These are phyloP conservation scores for Beroe forskalii DNA, from an alignment of 37 sponge, comb jelly and placozoan genomes.

Conservation along the genomic window DNA sequence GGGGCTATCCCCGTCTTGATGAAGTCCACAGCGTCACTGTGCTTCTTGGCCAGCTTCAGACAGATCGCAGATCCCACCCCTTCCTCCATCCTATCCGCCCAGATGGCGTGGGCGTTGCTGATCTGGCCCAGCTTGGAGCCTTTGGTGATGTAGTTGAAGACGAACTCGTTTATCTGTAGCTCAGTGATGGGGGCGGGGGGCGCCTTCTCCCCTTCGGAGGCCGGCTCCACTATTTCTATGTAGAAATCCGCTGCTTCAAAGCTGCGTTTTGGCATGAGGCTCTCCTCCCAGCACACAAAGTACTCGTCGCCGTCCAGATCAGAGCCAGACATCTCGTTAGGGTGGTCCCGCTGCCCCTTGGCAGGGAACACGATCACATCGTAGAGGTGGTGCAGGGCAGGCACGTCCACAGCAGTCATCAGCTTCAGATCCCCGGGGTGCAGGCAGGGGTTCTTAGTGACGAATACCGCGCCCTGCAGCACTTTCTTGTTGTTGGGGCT, in stretches of 20 bases:
- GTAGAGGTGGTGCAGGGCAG: constrained; percentile 29
- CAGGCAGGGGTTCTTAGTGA: constrained; percentile 65
- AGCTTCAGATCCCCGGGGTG: constrained; percentile 48
- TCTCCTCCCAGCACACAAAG: constrained; percentile 66
- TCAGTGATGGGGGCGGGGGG: constrained; percentile 1
- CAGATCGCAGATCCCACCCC: not conserved
- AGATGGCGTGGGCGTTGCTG: constrained; percentile 67
- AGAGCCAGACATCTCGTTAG: constrained; percentile 66
- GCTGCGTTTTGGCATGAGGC: not conserved
- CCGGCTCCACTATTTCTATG: not conserved
- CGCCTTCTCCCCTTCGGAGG: not conserved
- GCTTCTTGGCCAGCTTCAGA: not conserved
- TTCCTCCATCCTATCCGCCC: constrained; percentile 53
- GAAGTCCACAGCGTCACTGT: constrained; percentile 64
- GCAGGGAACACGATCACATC: constrained; percentile 66
- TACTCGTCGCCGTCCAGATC: constrained; percentile 69
- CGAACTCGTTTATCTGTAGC: constrained; percentile 36
- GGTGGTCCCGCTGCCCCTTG: constrained; percentile 43
- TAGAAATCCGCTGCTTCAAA: constrained; percentile 62
- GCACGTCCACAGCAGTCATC: constrained; percentile 37
- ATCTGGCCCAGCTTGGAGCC: constrained; percentile 67
- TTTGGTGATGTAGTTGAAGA: constrained; percentile 66
- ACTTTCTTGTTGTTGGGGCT: not conserved
- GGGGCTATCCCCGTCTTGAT: constrained; percentile 59
- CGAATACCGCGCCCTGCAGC: constrained; percentile 3